Evolutionary conservation across 2,888 invertebrate genomes (phyloP), one percentile per base, ranked within the genome.

Genomic region (Drosophila vallismaia): DNA sequence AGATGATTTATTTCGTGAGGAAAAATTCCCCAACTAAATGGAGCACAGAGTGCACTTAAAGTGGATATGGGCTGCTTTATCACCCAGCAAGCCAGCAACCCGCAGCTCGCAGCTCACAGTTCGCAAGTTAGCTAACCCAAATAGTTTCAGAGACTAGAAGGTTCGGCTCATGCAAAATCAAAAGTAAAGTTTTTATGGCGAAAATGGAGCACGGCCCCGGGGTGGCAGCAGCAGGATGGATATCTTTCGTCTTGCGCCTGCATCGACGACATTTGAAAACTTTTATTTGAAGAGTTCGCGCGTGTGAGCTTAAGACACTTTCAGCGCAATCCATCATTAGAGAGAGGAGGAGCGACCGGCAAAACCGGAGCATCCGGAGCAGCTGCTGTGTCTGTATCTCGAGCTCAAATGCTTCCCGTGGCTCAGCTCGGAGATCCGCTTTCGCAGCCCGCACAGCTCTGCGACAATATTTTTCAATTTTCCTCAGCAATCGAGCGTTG

Each of bases 401-500:
- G 29, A 45, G 44, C 10, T 31, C 42, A 57, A 57, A 49, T 62
- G 67, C 51, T 59, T 49, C 51, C 71, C 74, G 71, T 62, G 36
- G 52, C 59, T 52, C 62, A 72, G 57, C 73, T 14, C 10, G 4
- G 9, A 9, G 63, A 76, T 70, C 54, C 67, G 64, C 58, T 75
- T 68, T 58, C 44, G 49, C 64, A 60, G 4, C 24, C 36, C 36
- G n/a, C 36, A 5, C 36, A 36, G n/a, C 36, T 36, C 44, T 44
- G 72, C 70, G 74, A 86, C 88, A 88, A 86, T 88, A 77, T 86
- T 88, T 88, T 88, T 88, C 86, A 86, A 88, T 88, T 87, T 88
- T 76, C 75, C 49, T 31, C 58, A 86, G 81, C 69, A 86, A 84
- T 86, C 86, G 78, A 86, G 84, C 86, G 84, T 84, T 86, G 81